A percentile compares a stretch with the other conserved stretches of the same genome.
Evolutionary conservation across 2,113 vertebrate species (phyloP).

Genomic region (Sturnira hondurensis): DNA sequence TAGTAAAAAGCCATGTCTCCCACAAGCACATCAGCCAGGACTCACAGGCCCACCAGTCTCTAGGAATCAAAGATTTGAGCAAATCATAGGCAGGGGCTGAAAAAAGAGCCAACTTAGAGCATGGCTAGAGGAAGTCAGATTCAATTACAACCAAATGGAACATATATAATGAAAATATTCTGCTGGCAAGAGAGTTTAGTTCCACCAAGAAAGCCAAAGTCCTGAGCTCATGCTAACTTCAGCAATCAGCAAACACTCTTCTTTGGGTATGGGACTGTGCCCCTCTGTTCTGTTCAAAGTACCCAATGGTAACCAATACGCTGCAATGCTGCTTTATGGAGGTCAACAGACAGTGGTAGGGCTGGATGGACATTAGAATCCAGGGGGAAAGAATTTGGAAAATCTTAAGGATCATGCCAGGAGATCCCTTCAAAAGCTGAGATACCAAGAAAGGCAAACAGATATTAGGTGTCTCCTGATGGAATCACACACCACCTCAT

Average conservation of each 20-base stretch:
- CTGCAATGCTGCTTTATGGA: not conserved
- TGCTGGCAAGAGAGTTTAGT: not conserved
- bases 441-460: not conserved
- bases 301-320: not conserved
- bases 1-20: not conserved
- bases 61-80: not conserved
- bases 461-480: not conserved
- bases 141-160: not conserved
- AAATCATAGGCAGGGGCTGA: not conserved
- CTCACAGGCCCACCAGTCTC: not conserved
- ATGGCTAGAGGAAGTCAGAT: not conserved
- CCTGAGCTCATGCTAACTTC: not conserved
- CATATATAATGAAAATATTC: slow-evolving; percentile 45
- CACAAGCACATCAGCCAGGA: not conserved
- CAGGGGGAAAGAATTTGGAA: not conserved
- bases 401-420: not conserved
- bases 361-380: not conserved
- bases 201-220: not conserved
- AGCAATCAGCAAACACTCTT: not conserved
- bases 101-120: not conserved
- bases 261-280: not conserved
- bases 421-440: not conserved
- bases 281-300: not conserved
- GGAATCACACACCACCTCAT: not conserved
- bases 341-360: not conserved